Evolutionary conservation across 2,797 vertebrate species (phyloP).

Genomic region (Distichodus sexfasciatus): DNA sequence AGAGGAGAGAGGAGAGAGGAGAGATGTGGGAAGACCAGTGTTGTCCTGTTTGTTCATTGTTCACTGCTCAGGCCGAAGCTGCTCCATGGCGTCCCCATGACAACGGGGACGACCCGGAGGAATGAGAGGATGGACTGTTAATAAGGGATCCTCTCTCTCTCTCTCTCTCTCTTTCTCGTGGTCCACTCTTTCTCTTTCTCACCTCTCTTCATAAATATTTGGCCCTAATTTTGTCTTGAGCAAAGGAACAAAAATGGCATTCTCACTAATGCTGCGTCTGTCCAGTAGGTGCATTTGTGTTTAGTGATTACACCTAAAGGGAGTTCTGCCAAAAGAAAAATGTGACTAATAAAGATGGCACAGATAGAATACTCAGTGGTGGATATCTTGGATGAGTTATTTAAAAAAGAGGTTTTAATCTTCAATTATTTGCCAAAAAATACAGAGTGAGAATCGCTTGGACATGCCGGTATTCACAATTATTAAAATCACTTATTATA

Average conservation of each 20-base stretch:
- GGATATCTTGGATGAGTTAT: too few species aligned
- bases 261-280: not conserved
- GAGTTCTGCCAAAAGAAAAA: too few species aligned
- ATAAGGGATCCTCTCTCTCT: conserved; percentile 36
- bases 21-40: conserved; percentile 23
- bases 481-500: too few species aligned
- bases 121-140: conserved; percentile 45
- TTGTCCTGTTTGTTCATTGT: conserved; percentile 55
- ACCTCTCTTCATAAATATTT: not conserved
- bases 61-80: conserved; percentile 46
- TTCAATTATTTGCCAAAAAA: too few species aligned
- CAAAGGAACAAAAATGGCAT: not conserved
- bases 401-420: too few species aligned
- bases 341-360: too few species aligned
- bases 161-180: not conserved
- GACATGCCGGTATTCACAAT: too few species aligned
- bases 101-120: conserved; percentile 54
- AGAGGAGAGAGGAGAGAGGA: conserved; percentile 1
- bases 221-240: too few species aligned
- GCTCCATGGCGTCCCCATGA: conserved; percentile 66
- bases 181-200: conserved; percentile 1
- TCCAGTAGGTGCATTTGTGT: not conserved
- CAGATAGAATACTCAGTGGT: too few species aligned
- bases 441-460: too few species aligned
- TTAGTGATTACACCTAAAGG: too few species aligned